Evolutionary conservation across 2,888 invertebrate species (phyloP), one percentile per base, ranked within the genome.

Genomic region (Papilio protenor): DNA sequence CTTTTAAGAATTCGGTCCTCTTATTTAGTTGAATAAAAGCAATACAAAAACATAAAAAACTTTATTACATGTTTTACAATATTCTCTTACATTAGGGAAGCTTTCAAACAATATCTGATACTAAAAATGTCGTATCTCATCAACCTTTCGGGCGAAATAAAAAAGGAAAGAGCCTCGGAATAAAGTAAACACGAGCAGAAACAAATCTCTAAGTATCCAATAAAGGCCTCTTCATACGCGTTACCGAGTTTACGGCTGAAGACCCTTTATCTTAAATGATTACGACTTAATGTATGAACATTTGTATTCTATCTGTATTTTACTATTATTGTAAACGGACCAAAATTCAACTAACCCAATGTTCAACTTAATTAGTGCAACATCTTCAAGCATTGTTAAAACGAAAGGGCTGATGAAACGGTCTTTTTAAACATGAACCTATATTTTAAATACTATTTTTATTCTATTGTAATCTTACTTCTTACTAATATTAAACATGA

Each of bases 151-250:
- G 6, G 66, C 0, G 66, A 45, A 45, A 66, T 66, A 66, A 66
- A 66, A 69, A 52, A 75, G 49, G 52, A 55, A 64, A 64, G n/a
- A 64, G 33, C 66, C 45, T 40, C 66, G 66, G n/a, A 66, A 66
- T 21, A 66, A 75, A 57, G 55, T 59, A 59, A 49, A 49, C 47
- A 70, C 57, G 59, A 27, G 23, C 55, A 14, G 27, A 72, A 76
- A 72, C 76, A 76, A 76, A 76, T 76, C 71, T 71, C 47, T 76
- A 72, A 76, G 49, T 49, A 64, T 57, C 71, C 76, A 16, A 72
- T 71, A 76, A 76, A 76, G 52, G 40, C 47, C 57, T 74, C 74
- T 59, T 75, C 49, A 61, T 45, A 52, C 61, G 49, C 61, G 21
- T 69, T 69, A 69, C 27, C 10, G 59, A 76, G 61, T 76, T 76